Evolutionary conservation across 2,888 invertebrate species (phyloP), one percentile per base, ranked within the genome.

Genomic region (Diarsia rubi): DNA sequence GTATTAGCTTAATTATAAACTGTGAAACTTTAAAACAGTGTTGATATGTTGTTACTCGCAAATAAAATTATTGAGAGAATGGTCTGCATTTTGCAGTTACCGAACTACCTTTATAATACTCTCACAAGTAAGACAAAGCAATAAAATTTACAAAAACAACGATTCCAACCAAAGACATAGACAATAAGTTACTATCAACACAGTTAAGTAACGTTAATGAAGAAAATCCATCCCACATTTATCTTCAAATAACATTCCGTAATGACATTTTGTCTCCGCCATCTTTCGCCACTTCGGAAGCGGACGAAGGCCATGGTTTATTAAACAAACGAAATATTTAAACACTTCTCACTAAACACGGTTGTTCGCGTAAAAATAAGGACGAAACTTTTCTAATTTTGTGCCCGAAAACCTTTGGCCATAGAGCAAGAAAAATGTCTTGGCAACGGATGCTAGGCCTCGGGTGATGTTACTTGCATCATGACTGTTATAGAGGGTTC

Each of bases 301-400:
- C 83, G 59, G 27, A 31, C 47, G 54, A 47, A 88, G 84, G 86
- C 66, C 82, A 74, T 79, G 82, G 77, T 87, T 89, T 90, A 88
- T 88, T 90, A 92, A 92, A 90, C 90, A 89, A 91, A 90, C 88
- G 90, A 90, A 92, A 93, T 93, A 93, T 92, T 93, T 92, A 90
- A 92, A 90, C 89, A 91, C 89, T 92, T 90, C 89, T 89, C 89
- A 88, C 86, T 87, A 81, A 88, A 88, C 75, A 72, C 57, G 65
- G 63, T 44, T 72, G 69, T 66, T 75, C 64, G 64, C 62, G 82
- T 86, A 83, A 90, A 89, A 90, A 89, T 88, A 80, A 87, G 84
- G 77, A 81, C 27, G 69, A 81, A 93, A 93, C 90, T 93, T 93
- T 93, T 92, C 90, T 92, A 93, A 93, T 93, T 93, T 91, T 85